phyloP scores from a whole-genome alignment of 2,797 vertebrate genomes.

The Stomatorhinus walkeri region DNA sequence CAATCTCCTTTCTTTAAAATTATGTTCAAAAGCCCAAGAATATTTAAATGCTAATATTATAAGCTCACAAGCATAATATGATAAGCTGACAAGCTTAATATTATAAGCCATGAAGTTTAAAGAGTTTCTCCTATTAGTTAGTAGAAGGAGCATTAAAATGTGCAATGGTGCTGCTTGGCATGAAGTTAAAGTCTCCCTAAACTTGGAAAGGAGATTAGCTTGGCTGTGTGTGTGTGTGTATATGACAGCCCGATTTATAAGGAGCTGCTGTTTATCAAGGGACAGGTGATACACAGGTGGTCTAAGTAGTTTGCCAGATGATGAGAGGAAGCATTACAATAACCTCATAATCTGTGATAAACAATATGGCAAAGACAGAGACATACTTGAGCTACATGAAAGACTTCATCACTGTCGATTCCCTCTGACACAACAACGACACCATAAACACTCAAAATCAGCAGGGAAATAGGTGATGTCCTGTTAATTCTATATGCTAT shows the following conservation, averaged over 20 bases:
- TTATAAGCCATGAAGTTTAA: slow-evolving; percentile 75
- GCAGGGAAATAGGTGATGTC: not conserved
- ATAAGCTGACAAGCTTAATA: slow-evolving; percentile 75
- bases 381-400: slow-evolving; percentile 32
- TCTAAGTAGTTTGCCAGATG: slow-evolving; percentile 34
- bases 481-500: not conserved
- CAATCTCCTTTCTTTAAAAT: slow-evolving; percentile 62
- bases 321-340: slow-evolving; percentile 28
- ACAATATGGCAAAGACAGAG: slow-evolving; percentile 39
- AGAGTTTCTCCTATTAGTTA: slow-evolving; percentile 72
- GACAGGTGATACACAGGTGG: slow-evolving; percentile 46
- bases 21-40: slow-evolving; percentile 54
- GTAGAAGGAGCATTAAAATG: slow-evolving; percentile 68
- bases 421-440: slow-evolving; percentile 26
- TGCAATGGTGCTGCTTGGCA: slow-evolving; percentile 59
- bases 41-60: slow-evolving; percentile 78
- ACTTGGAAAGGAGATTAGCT: slow-evolving; percentile 64
- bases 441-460: not conserved
- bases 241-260: slow-evolving; percentile 58
- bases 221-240: slow-evolving; percentile 43
- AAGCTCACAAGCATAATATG: slow-evolving; percentile 77
- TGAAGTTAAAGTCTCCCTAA: slow-evolving; percentile 62
- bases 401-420: slow-evolving; percentile 38
- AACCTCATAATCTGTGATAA: slow-evolving; percentile 42
- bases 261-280: slow-evolving; percentile 45